Evolutionary conservation across 2,113 vertebrate genomes (phyloP).

Genomic region (Meriones unguiculatus): DNA sequence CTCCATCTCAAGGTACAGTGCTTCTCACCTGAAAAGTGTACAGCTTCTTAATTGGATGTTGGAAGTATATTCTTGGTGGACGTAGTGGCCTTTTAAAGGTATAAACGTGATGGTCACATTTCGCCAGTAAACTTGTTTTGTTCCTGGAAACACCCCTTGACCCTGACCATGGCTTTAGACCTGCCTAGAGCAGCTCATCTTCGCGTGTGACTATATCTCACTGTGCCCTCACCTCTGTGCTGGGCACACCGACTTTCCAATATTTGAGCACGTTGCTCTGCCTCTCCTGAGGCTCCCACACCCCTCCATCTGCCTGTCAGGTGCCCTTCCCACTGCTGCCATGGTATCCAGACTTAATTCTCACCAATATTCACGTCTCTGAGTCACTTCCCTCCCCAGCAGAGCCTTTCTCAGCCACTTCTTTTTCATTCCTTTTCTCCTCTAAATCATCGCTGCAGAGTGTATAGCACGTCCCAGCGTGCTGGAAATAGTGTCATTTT

Average conservation of each 20-base stretch:
- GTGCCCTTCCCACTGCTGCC: not conserved
- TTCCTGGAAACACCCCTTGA: not conserved
- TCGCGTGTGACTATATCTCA: fast-evolving
- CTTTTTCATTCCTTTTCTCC: not conserved
- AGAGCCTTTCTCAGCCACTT: not conserved
- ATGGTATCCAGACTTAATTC: not conserved
- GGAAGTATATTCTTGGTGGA: not conserved
- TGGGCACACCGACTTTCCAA: not conserved
- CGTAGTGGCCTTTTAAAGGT: not conserved
- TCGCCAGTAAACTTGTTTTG: not conserved
- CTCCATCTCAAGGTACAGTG: not conserved
- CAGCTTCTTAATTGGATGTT: not conserved
- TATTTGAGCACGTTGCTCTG: not conserved
- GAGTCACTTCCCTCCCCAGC: not conserved
- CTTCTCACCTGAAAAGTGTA: not conserved
- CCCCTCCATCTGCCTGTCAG: not conserved
- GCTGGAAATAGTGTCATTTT: not conserved
- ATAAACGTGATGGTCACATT: not conserved
- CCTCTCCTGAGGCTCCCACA: not conserved
- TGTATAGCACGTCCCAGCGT: not conserved
- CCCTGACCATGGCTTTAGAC: not conserved
- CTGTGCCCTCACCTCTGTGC: not conserved
- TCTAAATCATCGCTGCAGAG: not conserved
- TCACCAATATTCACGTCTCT: not conserved
- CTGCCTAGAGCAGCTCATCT: not conserved